Base-by-base conservation (phyloP, 2,797 vertebrate genomes). In the Crypturellus tataupa region DNA sequence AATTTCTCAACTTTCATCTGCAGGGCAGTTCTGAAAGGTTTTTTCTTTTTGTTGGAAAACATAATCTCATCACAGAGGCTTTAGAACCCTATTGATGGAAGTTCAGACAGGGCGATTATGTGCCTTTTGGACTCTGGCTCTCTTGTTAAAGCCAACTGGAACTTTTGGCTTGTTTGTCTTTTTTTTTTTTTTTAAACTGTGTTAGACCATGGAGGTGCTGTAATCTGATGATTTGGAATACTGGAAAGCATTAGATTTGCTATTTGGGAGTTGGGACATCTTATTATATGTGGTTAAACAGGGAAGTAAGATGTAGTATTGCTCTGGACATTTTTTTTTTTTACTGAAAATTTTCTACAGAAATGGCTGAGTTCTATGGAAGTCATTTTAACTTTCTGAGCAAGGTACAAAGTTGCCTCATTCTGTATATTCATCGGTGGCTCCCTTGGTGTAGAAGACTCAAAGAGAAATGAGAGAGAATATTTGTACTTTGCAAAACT, bases 391-490 rank as follows among this genome's bases (percentile, higher is more conserved):
- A 80, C 31, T 80, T 94, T 93, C 79, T 87, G 33, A 16, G 16
- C 75, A 42, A 33, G 9, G 1, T 55, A 19, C 21, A 10, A 11
- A 17, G 13, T 58, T 85, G 31, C 33, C 42, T 75, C 2, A 1
- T 59, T 31, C 3, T 55, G 23, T 68, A 37, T 76, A n/a, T 89
- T 37, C 71, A 15, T 90, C 75, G 80, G 51, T 9, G 47, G 37
- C 46, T 51, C 72, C 29, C 24, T 80, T 35, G 12, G 10, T 44
- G 62, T 40, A 75, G 85, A 63, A 81, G 71, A 95, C 65, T 51
- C 81, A 58, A 72, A 79, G 33, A 73, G 37, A 93, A 94, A 96
- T 65, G 72, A 95, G 89, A 95, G 60, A 75, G 85, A 96, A 97
- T 93, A 11, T 89, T 95, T n/a, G n/a, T n/a, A n/a, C n/a, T n/a